Percentiles rank a stretch among this genome's conserved stretches.
phyloP scores from a whole-genome alignment of 2,888 invertebrate genomes.

The Agrenia bidenticulata region DNA sequence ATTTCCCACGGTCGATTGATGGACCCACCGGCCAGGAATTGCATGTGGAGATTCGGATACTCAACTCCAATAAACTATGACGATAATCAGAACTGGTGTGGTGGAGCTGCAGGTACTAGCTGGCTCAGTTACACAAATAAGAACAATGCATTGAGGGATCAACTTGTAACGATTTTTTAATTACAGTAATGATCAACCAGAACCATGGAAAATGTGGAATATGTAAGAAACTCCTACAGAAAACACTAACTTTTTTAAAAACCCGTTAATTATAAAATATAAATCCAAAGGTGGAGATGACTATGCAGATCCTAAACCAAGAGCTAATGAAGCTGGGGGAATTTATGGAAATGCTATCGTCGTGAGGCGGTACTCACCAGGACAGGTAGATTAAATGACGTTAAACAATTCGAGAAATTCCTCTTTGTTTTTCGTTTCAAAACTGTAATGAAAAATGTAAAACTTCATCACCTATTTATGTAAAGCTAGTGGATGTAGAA shows the following conservation, averaged over 20 bases:
- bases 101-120: slow-evolving; percentile 75
- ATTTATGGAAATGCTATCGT: slow-evolving; percentile 82
- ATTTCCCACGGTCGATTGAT: slow-evolving; percentile 79
- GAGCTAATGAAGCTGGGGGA: slow-evolving; percentile 88
- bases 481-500: slow-evolving; percentile 78
- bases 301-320: slow-evolving; percentile 69
- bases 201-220: slow-evolving; percentile 38
- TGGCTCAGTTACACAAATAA: no score
- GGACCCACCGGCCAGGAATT: slow-evolving; percentile 89
- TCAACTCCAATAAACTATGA: slow-evolving; percentile 91
- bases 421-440: slow-evolving; percentile 1
- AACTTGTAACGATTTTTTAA: no score
- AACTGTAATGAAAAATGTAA: neutral
- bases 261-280: slow-evolving; percentile 57
- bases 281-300: slow-evolving; percentile 79
- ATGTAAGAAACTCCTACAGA: slow-evolving; percentile 22
- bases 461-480: slow-evolving; percentile 13
- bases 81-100: slow-evolving; percentile 91
- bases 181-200: slow-evolving; percentile 38
- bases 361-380: slow-evolving; percentile 75
- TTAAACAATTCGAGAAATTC: neutral
- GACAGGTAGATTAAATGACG: slow-evolving; percentile 64
- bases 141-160: no score
- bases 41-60: slow-evolving; percentile 93
- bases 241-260: neutral